phyloP scores from a whole-genome alignment of 2,113 vertebrate genomes.

The Solea solea region DNA sequence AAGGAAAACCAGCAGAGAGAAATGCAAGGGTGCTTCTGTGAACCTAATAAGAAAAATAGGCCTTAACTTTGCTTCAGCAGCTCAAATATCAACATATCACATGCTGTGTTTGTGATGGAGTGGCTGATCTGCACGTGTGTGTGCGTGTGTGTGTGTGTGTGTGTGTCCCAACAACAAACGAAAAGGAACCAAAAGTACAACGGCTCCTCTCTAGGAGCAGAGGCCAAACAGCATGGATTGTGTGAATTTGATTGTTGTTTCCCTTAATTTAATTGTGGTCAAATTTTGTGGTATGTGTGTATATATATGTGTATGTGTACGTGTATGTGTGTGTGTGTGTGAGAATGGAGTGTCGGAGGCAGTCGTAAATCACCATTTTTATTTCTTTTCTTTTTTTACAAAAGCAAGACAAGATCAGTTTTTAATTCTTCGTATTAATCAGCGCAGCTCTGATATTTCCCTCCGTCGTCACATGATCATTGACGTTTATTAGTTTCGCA shows the following conservation, averaged over 20 bases:
- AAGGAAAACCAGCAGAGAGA: neutral
- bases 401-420: slow-evolving; percentile 1
- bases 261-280: slow-evolving; percentile 29
- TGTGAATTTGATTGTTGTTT: slow-evolving; percentile 28
- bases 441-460: slow-evolving; percentile 5
- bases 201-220: slow-evolving; percentile 27
- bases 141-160: slow-evolving; percentile 1
- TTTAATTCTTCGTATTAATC: slow-evolving; percentile 6
- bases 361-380: neutral
- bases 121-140: slow-evolving; percentile 5
- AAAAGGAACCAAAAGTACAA: slow-evolving; percentile 11
- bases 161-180: too few relatives aligned
- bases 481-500: slow-evolving; percentile 14
- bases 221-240: slow-evolving; percentile 10
- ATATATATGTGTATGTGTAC: neutral
- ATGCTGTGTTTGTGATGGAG: slow-evolving; percentile 15
- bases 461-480: slow-evolving; percentile 11
- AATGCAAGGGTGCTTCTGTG: neutral
- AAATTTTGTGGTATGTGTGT: neutral
- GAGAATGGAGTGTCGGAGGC: neutral
- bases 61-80: neutral
- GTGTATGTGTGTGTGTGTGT: slow-evolving; percentile 5
- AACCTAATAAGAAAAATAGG: neutral
- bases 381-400: too few relatives aligned
- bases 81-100: slow-evolving; percentile 19